Percentiles rank a stretch among this genome's conserved stretches.
Evolutionary conservation across 2,797 vertebrate genomes (phyloP).

Genomic region (Gadopsis marmoratus): DNA sequence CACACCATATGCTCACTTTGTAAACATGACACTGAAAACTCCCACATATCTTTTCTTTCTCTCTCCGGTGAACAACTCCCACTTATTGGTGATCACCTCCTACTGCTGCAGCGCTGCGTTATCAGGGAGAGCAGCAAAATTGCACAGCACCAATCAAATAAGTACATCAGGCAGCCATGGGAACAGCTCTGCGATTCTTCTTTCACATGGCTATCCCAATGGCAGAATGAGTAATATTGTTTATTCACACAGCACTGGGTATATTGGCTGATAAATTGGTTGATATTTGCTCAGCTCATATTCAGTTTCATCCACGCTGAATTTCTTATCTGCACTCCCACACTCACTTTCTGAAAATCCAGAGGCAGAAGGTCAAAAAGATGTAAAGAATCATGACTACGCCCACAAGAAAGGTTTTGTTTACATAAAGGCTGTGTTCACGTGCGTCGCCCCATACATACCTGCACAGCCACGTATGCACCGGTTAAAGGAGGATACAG

Average conservation of each 20-base stretch:
- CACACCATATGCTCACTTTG: conserved; percentile 4
- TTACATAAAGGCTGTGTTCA: conserved; percentile 57
- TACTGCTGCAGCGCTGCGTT: conserved; percentile 52
- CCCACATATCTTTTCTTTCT: conserved; percentile 23
- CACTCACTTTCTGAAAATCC: conserved; percentile 23
- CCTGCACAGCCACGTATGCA: background rate
- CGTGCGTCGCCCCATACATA: conserved; percentile 8
- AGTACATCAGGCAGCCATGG: conserved; percentile 47
- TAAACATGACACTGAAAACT: conserved; percentile 21
- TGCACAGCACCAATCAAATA: conserved; percentile 58
- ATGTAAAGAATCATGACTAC: conserved; percentile 31
- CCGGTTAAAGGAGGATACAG: background rate
- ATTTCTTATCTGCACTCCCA: conserved; percentile 56
- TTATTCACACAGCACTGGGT: conserved; percentile 9
- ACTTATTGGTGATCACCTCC: conserved; percentile 59
- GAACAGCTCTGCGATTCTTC: conserved; percentile 35
- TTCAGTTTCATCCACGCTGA: conserved; percentile 26
- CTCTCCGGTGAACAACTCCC: conserved; percentile 28
- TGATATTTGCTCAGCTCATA: conserved; percentile 12
- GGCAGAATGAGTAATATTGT: conserved; percentile 28
- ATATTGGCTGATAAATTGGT: background rate
- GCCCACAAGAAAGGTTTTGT: conserved; percentile 52
- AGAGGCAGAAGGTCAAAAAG: conserved; percentile 55
- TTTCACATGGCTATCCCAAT: conserved; percentile 45
- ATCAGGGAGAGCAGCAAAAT: conserved; percentile 53